phyloP scores from a whole-genome alignment of 2,113 vertebrate genomes.

The Aspiorhynchus laticeps region DNA sequence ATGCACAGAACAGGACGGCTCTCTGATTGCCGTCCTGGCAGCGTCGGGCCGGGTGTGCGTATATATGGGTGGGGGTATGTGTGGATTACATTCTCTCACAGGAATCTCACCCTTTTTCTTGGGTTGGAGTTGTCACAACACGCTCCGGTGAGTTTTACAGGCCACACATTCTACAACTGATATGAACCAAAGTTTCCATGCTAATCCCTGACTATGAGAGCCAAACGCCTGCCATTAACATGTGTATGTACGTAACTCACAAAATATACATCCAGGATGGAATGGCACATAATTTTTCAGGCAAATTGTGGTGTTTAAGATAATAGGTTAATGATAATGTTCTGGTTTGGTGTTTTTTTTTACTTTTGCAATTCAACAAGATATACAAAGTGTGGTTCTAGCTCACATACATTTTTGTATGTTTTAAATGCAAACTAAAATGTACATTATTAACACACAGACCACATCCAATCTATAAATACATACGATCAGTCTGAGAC shows the following conservation, averaged over 20 bases:
- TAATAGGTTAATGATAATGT: background rate
- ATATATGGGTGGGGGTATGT: constrained; percentile 29
- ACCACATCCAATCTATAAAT: too few relatives aligned
- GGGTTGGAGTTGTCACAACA: constrained; percentile 54
- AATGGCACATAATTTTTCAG: background rate
- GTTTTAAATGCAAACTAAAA: background rate
- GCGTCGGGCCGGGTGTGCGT: constrained; percentile 37
- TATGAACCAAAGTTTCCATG: constrained; percentile 37
- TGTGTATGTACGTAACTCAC: background rate
- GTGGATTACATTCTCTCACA: constrained; percentile 55
- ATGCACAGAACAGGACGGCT: constrained; percentile 65
- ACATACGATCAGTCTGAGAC: too few relatives aligned
- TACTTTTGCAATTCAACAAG: background rate
- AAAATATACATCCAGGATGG: background rate
- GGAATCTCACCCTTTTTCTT: constrained; percentile 57
- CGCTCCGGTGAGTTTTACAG: constrained; percentile 51
- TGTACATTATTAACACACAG: background rate
- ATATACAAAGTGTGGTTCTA: background rate
- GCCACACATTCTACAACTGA: constrained; percentile 25
- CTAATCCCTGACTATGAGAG: background rate
- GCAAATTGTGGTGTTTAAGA: background rate
- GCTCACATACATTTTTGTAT: background rate
- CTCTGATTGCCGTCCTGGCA: constrained; percentile 65
- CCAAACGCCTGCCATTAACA: background rate
- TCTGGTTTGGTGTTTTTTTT: background rate